Base-by-base conservation (phyloP, 2,888 invertebrate genomes). In the Cynaeus angustus region DNA sequence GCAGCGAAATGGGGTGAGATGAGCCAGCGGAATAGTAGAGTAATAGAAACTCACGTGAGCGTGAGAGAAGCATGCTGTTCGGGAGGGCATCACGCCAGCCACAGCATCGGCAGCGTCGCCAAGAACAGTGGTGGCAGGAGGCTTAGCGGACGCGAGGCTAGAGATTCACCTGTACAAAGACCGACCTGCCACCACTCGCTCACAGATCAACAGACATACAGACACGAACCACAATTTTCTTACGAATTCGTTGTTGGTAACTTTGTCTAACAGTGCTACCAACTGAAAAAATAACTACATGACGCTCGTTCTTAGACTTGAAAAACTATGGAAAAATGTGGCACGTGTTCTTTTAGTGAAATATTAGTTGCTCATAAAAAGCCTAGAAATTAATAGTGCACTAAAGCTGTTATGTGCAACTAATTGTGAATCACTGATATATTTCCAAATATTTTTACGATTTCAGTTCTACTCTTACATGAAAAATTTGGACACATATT, bases 41-140 rank as follows among this genome's bases (percentile, higher is more conserved):
- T 71, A 72, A 68, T 61, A 72, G 61, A 74, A 66, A 74, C 74
- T 74, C 77, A 74, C 76, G 71, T 74, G 71, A 72, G 70, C 75
- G 73, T 76, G 73, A 78, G 75, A 68, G 69, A 41, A 73, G 74
- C 73, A 72, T 72, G 67, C 66, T 66, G 68, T 59, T 62, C 53
- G 56, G 45, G 59, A 41, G 59, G 75, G 77, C 79, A 81, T 81
- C 82, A 82, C 80, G 81, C 82, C 81, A 81, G 72, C 77, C 75
- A 75, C 78, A 79, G 80, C 80, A 81, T 79, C 73, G 76, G 77
- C 78, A 79, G 79, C 80, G 82, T 80, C 78, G 80, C 79, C 79
- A 74, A 76, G 76, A 76, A 75, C 78, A 83, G 81, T 78, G 83
- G 82, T 83, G 83, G 82, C 83, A 82, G 82, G 80, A 82, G 78